A percentile compares a stretch with the other conserved stretches of the same genome.
phyloP scores from a whole-genome alignment of 2,888 invertebrate species.

The Lamellibrachia satsuma region DNA sequence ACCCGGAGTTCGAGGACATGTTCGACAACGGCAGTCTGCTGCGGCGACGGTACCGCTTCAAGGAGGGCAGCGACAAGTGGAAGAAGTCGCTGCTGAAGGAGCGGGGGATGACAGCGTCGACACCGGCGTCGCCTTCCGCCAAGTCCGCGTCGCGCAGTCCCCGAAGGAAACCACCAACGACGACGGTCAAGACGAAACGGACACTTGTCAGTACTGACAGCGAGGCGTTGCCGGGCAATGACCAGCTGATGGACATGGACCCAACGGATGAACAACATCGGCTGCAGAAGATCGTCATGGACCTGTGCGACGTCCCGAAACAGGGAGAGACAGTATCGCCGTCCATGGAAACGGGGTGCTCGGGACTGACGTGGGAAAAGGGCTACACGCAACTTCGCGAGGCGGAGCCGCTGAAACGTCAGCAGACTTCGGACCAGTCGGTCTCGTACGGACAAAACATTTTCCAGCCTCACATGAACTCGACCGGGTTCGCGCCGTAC shows the following conservation, averaged over 20 bases:
- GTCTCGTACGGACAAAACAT: neutral
- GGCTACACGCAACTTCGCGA: neutral
- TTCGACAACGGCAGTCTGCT: conserved; percentile 58
- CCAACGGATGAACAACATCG: neutral
- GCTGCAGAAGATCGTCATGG: neutral
- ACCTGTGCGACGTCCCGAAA: neutral
- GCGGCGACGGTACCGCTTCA: conserved; percentile 54
- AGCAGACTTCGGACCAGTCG: neutral
- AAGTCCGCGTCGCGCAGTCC: neutral
- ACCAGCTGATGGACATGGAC: neutral
- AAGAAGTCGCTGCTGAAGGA: conserved; percentile 21
- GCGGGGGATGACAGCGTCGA: neutral
- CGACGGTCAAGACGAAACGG: neutral
- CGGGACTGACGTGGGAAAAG: neutral
- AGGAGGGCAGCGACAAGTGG: conserved; percentile 36
- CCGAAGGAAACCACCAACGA: neutral
- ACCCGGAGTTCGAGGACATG: conserved; percentile 56
- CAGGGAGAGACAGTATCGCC: neutral
- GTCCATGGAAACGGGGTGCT: neutral
- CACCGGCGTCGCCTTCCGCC: neutral
- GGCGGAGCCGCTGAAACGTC: neutral
- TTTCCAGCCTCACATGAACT: neutral
- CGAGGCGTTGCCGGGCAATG: neutral
- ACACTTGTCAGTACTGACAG: neutral
- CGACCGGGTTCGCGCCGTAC: neutral